Percentiles rank a stretch among this genome's conserved stretches.
phyloP scores from a whole-genome alignment of 2,797 vertebrate species.

The Echiichthys vipera region DNA sequence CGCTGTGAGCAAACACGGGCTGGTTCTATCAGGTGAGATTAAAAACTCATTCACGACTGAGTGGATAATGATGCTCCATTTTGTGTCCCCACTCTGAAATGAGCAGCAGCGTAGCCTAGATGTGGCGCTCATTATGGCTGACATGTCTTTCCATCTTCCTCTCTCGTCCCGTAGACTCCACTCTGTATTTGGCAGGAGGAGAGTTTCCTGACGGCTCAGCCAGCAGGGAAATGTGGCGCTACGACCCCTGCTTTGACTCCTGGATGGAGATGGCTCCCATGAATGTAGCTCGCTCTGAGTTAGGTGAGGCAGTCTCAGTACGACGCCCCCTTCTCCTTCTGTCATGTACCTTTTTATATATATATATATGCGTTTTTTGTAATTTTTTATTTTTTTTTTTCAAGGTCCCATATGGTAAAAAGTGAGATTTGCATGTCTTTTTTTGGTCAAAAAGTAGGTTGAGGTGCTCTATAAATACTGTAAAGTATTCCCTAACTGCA shows the following conservation, averaged over 20 bases:
- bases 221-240: conserved; percentile 89
- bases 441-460: too few relatives aligned
- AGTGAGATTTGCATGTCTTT: too few relatives aligned
- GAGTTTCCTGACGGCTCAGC: conserved; percentile 88
- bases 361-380: too few relatives aligned
- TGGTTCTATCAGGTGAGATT: conserved; percentile 86
- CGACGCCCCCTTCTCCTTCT: not conserved
- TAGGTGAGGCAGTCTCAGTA: conserved; percentile 68
- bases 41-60: not conserved
- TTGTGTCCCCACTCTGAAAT: not conserved
- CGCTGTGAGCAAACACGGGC: conserved; percentile 88
- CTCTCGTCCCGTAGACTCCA: conserved; percentile 74
- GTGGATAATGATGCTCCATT: not conserved
- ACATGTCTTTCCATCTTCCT: not conserved
- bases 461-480: too few relatives aligned
- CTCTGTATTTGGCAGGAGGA: conserved; percentile 86
- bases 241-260: conserved; percentile 87
- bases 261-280: conserved; percentile 89
- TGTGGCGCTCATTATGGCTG: not conserved
- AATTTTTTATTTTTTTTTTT: too few relatives aligned
- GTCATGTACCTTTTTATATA: too few relatives aligned
- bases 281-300: conserved; percentile 87
- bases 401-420: too few relatives aligned
- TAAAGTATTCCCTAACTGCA: too few relatives aligned
- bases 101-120: not conserved